Evolutionary conservation across 1,140 invertebrate species (phyloP).

Genomic region (Drosophila santomea): DNA sequence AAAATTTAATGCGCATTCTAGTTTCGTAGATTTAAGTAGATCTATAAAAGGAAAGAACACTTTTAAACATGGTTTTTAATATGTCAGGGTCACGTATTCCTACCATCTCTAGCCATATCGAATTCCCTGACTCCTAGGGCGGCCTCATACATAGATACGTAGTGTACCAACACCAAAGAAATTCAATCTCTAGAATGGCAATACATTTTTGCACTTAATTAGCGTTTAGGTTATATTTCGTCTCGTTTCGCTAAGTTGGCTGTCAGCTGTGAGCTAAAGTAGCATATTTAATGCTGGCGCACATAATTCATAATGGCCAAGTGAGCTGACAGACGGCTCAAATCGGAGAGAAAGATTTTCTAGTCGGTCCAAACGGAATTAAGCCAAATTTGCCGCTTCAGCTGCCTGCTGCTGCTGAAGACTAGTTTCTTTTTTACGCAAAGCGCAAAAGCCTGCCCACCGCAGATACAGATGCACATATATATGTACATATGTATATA

Average conservation of each 20-base stretch:
- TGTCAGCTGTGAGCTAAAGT: slow-evolving; percentile 40
- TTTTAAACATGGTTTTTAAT: too few species aligned
- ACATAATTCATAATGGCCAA: slow-evolving; percentile 74
- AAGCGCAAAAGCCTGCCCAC: slow-evolving; percentile 56
- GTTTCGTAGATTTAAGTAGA: too few species aligned
- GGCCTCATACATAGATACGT: slow-evolving; percentile 58
- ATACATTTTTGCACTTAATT: slow-evolving; percentile 83
- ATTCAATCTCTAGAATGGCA: slow-evolving; percentile 34
- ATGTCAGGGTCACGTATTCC: slow-evolving; percentile 19
- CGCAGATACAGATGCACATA: slow-evolving; percentile 21
- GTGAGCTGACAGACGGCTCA: slow-evolving; percentile 59
- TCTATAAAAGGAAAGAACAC: not conserved
- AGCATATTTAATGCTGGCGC: slow-evolving; percentile 70
- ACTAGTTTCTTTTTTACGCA: slow-evolving; percentile 68
- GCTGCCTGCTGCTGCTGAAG: slow-evolving; percentile 53
- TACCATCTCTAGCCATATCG: slow-evolving; percentile 56
- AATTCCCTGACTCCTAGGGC: slow-evolving; percentile 9
- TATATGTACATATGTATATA: not conserved
- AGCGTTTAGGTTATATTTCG: slow-evolving; percentile 56
- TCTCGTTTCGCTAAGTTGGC: slow-evolving; percentile 34
- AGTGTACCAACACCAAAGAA: slow-evolving; percentile 40
- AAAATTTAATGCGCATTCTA: too few species aligned
- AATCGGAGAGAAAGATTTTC: slow-evolving; percentile 63
- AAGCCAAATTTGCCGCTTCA: slow-evolving; percentile 81
- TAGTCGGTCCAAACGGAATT: slow-evolving; percentile 56